Evolutionary conservation across 2,888 invertebrate genomes (phyloP).

Genomic region (Parnassius mnemosyne): DNA sequence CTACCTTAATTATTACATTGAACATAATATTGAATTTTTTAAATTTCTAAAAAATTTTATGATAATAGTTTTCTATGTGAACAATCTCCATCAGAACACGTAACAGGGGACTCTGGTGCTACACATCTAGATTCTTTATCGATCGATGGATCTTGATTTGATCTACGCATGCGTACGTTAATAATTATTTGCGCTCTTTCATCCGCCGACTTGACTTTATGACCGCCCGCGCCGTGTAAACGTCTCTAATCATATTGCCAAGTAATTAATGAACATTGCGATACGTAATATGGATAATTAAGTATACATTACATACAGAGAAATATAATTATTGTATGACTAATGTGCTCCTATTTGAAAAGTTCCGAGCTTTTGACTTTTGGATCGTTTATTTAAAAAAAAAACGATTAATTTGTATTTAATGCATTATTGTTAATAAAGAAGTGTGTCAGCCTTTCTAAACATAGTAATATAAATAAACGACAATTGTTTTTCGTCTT

Average conservation of each 20-base stretch:
- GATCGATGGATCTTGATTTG: conserved; percentile 74
- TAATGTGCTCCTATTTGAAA: conserved; percentile 39
- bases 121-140: conserved; percentile 68
- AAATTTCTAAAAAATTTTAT: no score
- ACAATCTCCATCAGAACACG: conserved; percentile 36
- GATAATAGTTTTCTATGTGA: not conserved
- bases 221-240: conserved; percentile 67
- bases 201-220: conserved; percentile 73
- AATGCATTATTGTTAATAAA: not conserved
- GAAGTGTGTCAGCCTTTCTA: no score
- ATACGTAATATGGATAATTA: conserved; percentile 64
- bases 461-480: no score
- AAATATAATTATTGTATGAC: conserved; percentile 42
- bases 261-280: conserved; percentile 68
- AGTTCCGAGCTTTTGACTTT: not conserved
- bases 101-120: conserved; percentile 50
- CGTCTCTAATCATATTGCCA: conserved; percentile 71
- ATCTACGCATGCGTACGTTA: conserved; percentile 75
- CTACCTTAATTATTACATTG: not conserved
- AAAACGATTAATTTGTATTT: not conserved
- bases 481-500: no score
- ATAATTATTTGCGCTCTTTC: conserved; percentile 76
- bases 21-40: not conserved
- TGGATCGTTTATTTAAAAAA: not conserved
- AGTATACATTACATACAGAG: conserved; percentile 44